Evolutionary conservation across 2,888 invertebrate genomes (phyloP).

Genomic region (Liodrosophila aerea): DNA sequence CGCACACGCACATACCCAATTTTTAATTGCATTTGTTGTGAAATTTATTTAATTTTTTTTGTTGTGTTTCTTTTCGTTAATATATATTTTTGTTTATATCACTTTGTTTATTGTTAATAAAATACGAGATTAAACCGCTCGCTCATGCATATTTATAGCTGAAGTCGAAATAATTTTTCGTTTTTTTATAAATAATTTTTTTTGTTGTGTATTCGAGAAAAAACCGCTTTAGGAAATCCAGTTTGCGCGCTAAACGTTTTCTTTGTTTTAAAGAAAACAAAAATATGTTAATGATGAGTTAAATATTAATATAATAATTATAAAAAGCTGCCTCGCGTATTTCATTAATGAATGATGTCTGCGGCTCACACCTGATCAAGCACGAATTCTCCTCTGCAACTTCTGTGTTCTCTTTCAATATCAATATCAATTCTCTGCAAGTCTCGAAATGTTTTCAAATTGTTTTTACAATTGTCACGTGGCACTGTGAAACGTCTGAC

Average conservation of each 20-base stretch:
- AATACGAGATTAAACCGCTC: conserved; percentile 44
- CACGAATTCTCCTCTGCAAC: conserved; percentile 7
- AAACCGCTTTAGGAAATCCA: conserved; percentile 62
- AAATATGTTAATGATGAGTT: conserved; percentile 43
- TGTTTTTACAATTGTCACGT: conserved; percentile 45
- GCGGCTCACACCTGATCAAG: conserved; percentile 20
- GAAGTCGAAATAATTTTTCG: conserved; percentile 15
- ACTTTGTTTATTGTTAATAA: conserved; percentile 45
- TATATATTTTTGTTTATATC: conserved; percentile 9
- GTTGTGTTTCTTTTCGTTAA: no score
- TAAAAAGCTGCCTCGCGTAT: conserved; percentile 13
- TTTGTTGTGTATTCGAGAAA: conserved; percentile 13
- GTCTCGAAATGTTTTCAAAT: conserved; percentile 10
- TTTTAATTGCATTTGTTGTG: background rate
- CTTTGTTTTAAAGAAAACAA: conserved; percentile 43
- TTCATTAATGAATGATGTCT: conserved; percentile 40
- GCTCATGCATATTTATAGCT: conserved; percentile 68
- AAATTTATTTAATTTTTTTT: conserved; percentile 5
- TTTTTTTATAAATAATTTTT: conserved; percentile 7
- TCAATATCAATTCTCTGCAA: background rate
- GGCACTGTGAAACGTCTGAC: conserved; percentile 49
- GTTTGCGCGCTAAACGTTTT: conserved; percentile 50
- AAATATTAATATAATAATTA: conserved; percentile 26
- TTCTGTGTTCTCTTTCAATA: conserved; percentile 22
- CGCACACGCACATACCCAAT: conserved; percentile 10